These are phyloP conservation scores for Sciurus vulgaris DNA, from an alignment of 2,797 vertebrate species.

Conservation along the genomic window DNA sequence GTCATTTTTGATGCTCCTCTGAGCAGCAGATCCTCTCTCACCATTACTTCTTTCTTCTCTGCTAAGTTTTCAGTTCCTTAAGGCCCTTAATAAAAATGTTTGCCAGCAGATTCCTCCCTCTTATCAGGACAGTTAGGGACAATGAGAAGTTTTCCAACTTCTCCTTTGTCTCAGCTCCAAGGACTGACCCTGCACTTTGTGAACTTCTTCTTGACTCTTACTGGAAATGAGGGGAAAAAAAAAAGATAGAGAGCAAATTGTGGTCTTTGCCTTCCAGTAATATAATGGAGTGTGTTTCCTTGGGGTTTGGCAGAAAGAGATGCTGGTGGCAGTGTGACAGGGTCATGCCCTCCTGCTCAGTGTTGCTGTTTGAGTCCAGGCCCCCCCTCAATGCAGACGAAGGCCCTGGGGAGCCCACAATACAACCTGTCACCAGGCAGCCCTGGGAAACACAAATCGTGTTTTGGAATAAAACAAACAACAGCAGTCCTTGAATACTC, in stretches of 20 bases:
- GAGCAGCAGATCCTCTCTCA: neutral
- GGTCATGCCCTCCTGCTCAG: conserved; percentile 63
- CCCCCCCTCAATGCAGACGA: neutral
- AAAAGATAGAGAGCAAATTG: neutral
- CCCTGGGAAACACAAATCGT: conserved; percentile 84
- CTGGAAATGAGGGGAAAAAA: conserved; percentile 66
- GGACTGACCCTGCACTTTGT: conserved; percentile 29
- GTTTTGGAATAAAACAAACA: conserved; percentile 84
- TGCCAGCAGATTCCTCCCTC: neutral
- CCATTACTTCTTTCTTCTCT: neutral
- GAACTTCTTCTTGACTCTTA: conserved; percentile 71
- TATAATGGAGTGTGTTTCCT: conserved; percentile 50
- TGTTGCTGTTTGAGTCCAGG: neutral
- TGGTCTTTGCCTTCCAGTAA: conserved; percentile 80
- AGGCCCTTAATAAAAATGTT: neutral
- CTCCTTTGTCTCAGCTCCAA: conserved; percentile 9
- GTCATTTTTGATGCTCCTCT: neutral
- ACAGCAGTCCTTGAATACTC: conserved; percentile 82
- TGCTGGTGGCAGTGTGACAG: conserved; percentile 30
- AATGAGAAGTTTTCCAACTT: conserved; percentile 39
- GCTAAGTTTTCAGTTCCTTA: neutral
- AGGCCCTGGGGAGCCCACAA: conserved; percentile 61
- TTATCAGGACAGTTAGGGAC: neutral
- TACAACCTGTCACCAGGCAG: conserved; percentile 70
- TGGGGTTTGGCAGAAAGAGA: conserved; percentile 75